Percentiles rank a stretch among this genome's conserved stretches.
These are phyloP conservation scores for Drosophila kanapiae DNA, from an alignment of 1,140 invertebrate species.

Conservation along the genomic window DNA sequence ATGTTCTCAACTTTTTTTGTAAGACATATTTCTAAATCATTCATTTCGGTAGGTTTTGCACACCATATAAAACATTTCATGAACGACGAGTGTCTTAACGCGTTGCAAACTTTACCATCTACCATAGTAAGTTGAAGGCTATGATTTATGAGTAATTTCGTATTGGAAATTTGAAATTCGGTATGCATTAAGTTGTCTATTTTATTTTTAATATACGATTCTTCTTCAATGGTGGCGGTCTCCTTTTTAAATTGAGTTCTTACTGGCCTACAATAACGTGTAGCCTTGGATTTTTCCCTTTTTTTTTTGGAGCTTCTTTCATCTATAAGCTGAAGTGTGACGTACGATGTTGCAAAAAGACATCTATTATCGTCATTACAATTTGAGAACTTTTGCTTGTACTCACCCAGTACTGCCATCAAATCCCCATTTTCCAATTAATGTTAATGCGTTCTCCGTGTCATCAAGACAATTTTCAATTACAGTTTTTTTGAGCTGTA, in stretches of 20 bases:
- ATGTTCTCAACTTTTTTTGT: neutral
- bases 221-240: neutral
- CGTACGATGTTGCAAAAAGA: neutral
- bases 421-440: neutral
- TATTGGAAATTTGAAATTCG: too few relatives aligned
- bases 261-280: too few relatives aligned
- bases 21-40: constrained; percentile 6
- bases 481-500: too few relatives aligned
- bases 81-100: too few relatives aligned
- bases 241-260: too few relatives aligned
- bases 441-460: neutral
- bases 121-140: neutral
- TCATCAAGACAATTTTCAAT: too few relatives aligned
- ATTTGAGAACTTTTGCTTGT: neutral
- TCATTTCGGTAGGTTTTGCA: constrained; percentile 6
- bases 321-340: too few relatives aligned
- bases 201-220: constrained; percentile 33
- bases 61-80: neutral
- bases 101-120: too few relatives aligned
- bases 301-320: too few relatives aligned
- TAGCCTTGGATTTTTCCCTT: too few relatives aligned
- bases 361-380: neutral
- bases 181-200: neutral
- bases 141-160: too few relatives aligned
- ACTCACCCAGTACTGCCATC: neutral